These are phyloP conservation scores for Pissodes strobi DNA, from an alignment of 1,140 invertebrate species.

Conservation along the genomic window DNA sequence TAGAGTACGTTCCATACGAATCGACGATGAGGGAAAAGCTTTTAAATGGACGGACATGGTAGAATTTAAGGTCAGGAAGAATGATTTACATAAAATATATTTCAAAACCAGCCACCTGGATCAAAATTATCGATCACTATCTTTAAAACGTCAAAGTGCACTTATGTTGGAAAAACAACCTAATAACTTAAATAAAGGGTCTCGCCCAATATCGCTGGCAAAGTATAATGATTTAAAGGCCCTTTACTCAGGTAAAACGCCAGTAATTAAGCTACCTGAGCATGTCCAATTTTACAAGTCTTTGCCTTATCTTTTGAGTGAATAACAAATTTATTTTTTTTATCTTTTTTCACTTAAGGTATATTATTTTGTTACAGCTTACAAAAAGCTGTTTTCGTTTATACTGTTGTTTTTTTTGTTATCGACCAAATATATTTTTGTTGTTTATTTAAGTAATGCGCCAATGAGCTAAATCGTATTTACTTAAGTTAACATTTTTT, in stretches of 20 bases:
- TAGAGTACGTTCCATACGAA: background rate
- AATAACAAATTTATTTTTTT: too few relatives aligned
- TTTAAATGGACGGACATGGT: conserved; percentile 9
- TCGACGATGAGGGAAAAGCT: background rate
- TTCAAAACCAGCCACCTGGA: conserved; percentile 1
- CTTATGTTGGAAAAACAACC: background rate
- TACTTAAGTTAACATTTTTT: too few relatives aligned
- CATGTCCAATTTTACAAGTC: background rate
- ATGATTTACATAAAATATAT: background rate
- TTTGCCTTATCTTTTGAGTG: too few relatives aligned
- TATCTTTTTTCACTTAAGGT: too few relatives aligned
- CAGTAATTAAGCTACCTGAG: background rate
- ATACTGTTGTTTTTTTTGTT: too few relatives aligned
- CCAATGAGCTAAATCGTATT: too few relatives aligned
- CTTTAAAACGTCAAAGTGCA: background rate
- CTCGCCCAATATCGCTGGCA: background rate
- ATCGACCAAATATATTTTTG: too few relatives aligned
- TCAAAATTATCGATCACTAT: background rate
- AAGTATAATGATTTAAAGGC: background rate
- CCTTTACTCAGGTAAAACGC: background rate
- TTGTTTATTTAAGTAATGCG: too few relatives aligned
- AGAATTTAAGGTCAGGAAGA: conserved; percentile 1
- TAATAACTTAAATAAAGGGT: background rate
- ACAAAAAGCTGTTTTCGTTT: too few relatives aligned
- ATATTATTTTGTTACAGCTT: too few relatives aligned